Base-by-base conservation (phyloP, 2,797 vertebrate species). In the Pipistrellus pipistrellus region DNA sequence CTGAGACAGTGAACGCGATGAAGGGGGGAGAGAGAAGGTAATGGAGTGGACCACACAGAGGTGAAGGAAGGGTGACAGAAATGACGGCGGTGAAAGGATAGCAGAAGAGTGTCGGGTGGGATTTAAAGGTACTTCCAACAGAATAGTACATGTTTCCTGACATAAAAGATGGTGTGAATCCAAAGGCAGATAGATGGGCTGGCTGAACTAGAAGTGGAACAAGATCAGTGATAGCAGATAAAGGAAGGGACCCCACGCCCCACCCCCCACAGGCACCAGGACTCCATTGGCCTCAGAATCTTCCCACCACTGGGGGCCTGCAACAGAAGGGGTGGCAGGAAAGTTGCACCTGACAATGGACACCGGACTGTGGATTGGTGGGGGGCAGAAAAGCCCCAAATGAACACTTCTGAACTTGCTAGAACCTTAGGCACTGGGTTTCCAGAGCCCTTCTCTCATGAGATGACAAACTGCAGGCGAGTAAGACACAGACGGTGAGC, bases 11-110 rank as follows among this genome's bases (percentile, higher is more conserved):
- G 12, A 27, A 27, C 21, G 35, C n/a, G 4, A 66, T 0, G 80
- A 17, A 9, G 10, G 0, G 25, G 4, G 21, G 69, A 27, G 23
- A 76, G 59, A 18, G 23, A 4, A 30, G 80, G 55, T 0, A 12
- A 15, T 9, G 20, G 41, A 0, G 0, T 4, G 18, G n/a, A n/a
- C 4, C 2, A 32, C 2, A 66, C 4, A 6, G 20, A 55, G 12
- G 21, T 23, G 41, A 35, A 35, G 51, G 48, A 77, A 32, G 80
- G 41, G 80, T 9, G 12, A 17, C 20, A 83, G 80, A 83, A n/a
- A n/a, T 46, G 57, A 46, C 10, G 4, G 38, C 0, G 27, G 27
- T 46, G 27, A 23, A 48, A 32, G 18, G 41, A 66, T 9, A n/a
- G 41, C 41, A 23, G 20, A 64, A 59, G 23, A 46, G 41, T 18